These are phyloP conservation scores for Sphinx pinastri DNA, from an alignment of 2,888 invertebrate genomes.

Conservation along the genomic window DNA sequence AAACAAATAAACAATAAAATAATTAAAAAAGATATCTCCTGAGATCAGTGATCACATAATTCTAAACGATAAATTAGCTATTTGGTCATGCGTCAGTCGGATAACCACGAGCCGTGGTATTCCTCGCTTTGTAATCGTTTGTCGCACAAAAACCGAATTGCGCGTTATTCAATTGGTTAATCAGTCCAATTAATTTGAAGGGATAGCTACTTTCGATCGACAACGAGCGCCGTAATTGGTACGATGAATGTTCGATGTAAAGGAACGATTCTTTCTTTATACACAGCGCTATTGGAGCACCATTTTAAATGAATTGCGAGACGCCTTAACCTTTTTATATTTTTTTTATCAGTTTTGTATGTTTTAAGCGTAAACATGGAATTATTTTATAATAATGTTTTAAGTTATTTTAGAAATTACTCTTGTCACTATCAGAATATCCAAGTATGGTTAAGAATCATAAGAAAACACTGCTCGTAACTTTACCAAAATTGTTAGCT, in stretches of 20 bases:
- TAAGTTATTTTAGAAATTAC: no score
- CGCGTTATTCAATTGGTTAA: constrained; percentile 76
- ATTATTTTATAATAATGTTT: not conserved
- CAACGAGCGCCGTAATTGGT: constrained; percentile 67
- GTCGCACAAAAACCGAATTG: constrained; percentile 65
- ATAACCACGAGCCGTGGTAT: constrained; percentile 26
- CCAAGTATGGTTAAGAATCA: no score
- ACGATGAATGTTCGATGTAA: constrained; percentile 67
- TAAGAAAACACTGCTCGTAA: no score
- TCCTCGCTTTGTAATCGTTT: constrained; percentile 39
- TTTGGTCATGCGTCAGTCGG: constrained; percentile 10
- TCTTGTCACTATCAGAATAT: no score
- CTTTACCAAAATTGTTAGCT: no score
- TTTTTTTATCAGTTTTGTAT: not conserved
- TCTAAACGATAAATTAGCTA: constrained; percentile 31
- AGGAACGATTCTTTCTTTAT: constrained; percentile 71
- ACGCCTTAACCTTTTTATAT: constrained; percentile 7
- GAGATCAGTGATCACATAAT: not conserved
- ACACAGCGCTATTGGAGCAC: constrained; percentile 24
- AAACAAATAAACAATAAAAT: no score
- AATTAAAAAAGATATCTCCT: no score
- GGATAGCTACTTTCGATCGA: constrained; percentile 62
- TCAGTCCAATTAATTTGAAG: constrained; percentile 79
- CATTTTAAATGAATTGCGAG: constrained; percentile 1
- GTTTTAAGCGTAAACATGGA: not conserved